Evolutionary conservation across 2,888 invertebrate species (phyloP).

Genomic region (Trichacis sp.): DNA sequence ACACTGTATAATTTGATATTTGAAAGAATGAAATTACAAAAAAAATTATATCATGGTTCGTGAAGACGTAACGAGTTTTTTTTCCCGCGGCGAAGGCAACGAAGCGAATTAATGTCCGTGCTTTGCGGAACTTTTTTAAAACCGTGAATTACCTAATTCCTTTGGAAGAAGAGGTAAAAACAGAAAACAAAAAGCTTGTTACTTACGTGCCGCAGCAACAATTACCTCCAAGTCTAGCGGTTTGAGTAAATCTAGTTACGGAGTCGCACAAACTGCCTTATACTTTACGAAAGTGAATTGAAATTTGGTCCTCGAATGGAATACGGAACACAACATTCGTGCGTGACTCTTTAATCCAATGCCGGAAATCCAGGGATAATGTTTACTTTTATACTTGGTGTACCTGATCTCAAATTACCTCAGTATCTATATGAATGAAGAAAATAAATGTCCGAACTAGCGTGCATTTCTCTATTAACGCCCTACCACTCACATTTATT

Average conservation of each 20-base stretch:
- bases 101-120: background rate
- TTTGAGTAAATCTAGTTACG: slow-evolving; percentile 1
- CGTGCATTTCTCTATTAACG: too few relatives aligned
- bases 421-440: too few relatives aligned
- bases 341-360: background rate
- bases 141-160: background rate
- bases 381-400: too few relatives aligned
- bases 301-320: background rate
- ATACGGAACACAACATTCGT: background rate
- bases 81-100: background rate
- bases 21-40: too few relatives aligned
- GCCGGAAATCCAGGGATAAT: too few relatives aligned
- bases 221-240: background rate
- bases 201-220: background rate
- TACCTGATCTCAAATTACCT: too few relatives aligned
- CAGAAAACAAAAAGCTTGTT: background rate
- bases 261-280: slow-evolving; percentile 3
- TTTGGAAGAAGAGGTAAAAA: background rate
- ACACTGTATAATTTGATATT: too few relatives aligned
- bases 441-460: too few relatives aligned
- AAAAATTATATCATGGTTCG: background rate
- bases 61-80: background rate
- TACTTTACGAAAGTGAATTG: slow-evolving; percentile 5
- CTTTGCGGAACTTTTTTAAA: background rate
- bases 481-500: too few relatives aligned